phyloP scores from a whole-genome alignment of 2,888 invertebrate genomes.

The Geotrupes spiniger region DNA sequence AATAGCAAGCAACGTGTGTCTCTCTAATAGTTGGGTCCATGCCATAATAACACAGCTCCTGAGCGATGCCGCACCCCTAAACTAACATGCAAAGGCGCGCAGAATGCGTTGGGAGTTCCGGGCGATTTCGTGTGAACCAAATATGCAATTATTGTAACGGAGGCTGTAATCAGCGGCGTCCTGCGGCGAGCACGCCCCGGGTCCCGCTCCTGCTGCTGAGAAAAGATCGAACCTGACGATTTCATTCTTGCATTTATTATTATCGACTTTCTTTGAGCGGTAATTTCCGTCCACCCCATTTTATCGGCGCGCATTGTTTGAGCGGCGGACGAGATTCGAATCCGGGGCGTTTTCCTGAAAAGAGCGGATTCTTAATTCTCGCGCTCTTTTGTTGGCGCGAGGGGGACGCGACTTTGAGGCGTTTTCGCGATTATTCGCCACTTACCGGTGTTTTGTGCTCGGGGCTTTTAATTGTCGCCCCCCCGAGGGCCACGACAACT shows the following conservation, averaged over 20 bases:
- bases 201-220: slow-evolving; percentile 44
- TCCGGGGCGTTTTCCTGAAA: slow-evolving; percentile 38
- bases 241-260: slow-evolving; percentile 15
- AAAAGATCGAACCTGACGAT: slow-evolving; percentile 29
- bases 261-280: slow-evolving; percentile 15
- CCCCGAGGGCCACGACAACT: background rate
- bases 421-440: slow-evolving; percentile 6
- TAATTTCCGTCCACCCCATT: slow-evolving; percentile 28
- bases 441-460: slow-evolving; percentile 2
- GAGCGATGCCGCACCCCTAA: slow-evolving; percentile 43
- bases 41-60: slow-evolving; percentile 26
- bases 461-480: background rate
- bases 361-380: slow-evolving; percentile 29
- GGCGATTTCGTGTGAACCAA: slow-evolving; percentile 45
- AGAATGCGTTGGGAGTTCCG: slow-evolving; percentile 36
- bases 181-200: slow-evolving; percentile 32
- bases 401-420: slow-evolving; percentile 1
- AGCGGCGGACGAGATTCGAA: slow-evolving; percentile 41
- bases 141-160: slow-evolving; percentile 49
- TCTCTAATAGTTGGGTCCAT: slow-evolving; percentile 30
- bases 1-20: slow-evolving; percentile 22
- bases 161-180: slow-evolving; percentile 43
- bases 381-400: background rate
- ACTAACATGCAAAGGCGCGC: slow-evolving; percentile 34
- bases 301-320: slow-evolving; percentile 39